Evolutionary conservation across 2,113 vertebrate species (phyloP).

Genomic region (Ciconia stormi): DNA sequence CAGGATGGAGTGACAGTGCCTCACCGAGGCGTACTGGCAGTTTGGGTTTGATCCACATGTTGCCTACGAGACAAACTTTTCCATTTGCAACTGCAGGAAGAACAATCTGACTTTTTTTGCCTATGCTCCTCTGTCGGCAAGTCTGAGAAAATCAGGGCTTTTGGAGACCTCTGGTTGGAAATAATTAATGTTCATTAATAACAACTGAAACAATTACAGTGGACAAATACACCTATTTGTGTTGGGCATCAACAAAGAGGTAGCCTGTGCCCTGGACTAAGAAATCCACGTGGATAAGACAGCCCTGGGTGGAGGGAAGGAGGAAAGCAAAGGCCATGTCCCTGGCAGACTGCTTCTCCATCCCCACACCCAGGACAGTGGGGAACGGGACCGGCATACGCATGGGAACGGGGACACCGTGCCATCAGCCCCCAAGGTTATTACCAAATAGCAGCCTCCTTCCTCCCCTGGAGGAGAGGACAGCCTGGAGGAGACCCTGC

Average conservation of each 20-base stretch:
- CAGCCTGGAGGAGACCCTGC: not conserved
- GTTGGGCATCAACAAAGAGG: not conserved
- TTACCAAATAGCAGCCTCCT: not conserved
- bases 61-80: not conserved
- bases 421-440: not conserved
- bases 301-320: not conserved
- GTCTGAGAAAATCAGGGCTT: not conserved
- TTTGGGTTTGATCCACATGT: not conserved
- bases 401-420: rapidly evolving
- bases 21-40: rapidly evolving
- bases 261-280: not conserved
- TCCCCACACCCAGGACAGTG: not conserved
- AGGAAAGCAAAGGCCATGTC: not conserved
- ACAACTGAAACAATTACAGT: not conserved
- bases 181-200: not conserved
- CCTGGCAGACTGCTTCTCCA: not conserved
- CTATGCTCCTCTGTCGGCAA: not conserved
- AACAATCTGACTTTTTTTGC: not conserved
- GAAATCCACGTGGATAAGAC: not conserved
- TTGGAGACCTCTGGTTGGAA: not conserved
- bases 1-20: not conserved
- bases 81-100: not conserved
- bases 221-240: not conserved
- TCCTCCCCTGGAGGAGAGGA: not conserved
- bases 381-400: rapidly evolving